A percentile compares a stretch with the other conserved stretches of the same genome.
Evolutionary conservation across 1,140 invertebrate genomes (phyloP).

Genomic region (Eueides isabella): DNA sequence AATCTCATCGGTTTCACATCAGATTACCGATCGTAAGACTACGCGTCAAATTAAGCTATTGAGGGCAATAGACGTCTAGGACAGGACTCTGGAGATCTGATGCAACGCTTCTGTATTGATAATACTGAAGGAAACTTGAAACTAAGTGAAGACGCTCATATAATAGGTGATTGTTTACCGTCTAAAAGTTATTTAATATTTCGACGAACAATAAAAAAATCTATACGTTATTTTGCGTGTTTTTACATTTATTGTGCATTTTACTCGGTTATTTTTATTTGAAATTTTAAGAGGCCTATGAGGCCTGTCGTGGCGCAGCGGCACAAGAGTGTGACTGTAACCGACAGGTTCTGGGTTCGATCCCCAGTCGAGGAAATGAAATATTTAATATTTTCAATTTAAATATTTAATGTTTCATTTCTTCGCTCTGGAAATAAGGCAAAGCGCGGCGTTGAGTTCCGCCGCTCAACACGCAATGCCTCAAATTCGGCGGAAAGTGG

Average conservation of each 20-base stretch:
- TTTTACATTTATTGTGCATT: neutral
- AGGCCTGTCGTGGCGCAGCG: no score
- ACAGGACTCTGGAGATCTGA: slow-evolving; percentile 24
- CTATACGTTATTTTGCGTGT: neutral
- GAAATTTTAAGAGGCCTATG: no score
- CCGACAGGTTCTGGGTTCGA: no score
- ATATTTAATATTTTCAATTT: no score
- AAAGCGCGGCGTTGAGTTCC: no score
- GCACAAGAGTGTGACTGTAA: no score
- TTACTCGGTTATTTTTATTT: no score
- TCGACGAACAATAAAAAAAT: neutral
- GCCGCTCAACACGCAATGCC: no score
- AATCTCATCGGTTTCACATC: slow-evolving; percentile 17
- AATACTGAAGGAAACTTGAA: slow-evolving; percentile 22
- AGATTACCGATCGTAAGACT: slow-evolving; percentile 11
- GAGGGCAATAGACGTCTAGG: slow-evolving; percentile 21
- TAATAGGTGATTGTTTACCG: slow-evolving; percentile 5
- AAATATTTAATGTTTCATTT: no score
- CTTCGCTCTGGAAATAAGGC: no score
- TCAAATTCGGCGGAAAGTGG: no score
- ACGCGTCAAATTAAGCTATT: slow-evolving; percentile 28
- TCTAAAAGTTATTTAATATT: neutral
- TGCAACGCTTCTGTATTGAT: slow-evolving; percentile 23
- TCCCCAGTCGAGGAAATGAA: no score
- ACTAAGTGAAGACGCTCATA: slow-evolving; percentile 20